Evolutionary conservation across 2,888 invertebrate species (phyloP).

Genomic region (Drosophila helvetica): DNA sequence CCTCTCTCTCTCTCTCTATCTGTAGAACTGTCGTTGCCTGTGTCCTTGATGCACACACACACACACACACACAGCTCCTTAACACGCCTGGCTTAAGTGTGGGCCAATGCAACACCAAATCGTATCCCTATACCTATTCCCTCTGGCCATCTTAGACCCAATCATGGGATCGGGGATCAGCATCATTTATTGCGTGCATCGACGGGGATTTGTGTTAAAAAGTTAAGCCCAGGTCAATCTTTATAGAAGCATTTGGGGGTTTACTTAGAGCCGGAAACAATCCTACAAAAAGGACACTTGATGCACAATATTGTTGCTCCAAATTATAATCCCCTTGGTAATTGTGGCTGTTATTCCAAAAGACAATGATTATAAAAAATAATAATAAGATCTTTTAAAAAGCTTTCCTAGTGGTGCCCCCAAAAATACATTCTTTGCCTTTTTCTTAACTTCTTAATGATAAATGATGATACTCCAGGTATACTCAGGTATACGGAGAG

Average conservation of each 20-base stretch:
- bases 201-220: constrained; percentile 2
- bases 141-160: background rate
- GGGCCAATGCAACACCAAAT: constrained; percentile 28
- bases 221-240: constrained; percentile 4
- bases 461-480: too few relatives aligned
- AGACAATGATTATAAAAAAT: too few relatives aligned
- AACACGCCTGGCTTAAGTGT: constrained; percentile 50
- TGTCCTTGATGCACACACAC: constrained; percentile 7
- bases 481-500: too few relatives aligned
- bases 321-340: background rate
- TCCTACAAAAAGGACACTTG: background rate
- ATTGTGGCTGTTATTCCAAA: too few relatives aligned
- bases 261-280: background rate
- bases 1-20: background rate
- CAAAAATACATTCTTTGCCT: too few relatives aligned
- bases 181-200: constrained; percentile 3
- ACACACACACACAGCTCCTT: background rate
- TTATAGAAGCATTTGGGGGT: background rate
- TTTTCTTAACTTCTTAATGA: too few relatives aligned
- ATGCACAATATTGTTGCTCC: background rate
- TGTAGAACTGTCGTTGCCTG: background rate
- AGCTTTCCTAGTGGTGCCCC: too few relatives aligned
- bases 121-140: background rate
- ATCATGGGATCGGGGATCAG: constrained; percentile 1
- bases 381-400: too few relatives aligned